Percentiles rank a stretch among this genome's conserved stretches.
Conservation (phyloP, 2,888 invertebrate genomes). For the Aspidapion aeneum region DNA sequence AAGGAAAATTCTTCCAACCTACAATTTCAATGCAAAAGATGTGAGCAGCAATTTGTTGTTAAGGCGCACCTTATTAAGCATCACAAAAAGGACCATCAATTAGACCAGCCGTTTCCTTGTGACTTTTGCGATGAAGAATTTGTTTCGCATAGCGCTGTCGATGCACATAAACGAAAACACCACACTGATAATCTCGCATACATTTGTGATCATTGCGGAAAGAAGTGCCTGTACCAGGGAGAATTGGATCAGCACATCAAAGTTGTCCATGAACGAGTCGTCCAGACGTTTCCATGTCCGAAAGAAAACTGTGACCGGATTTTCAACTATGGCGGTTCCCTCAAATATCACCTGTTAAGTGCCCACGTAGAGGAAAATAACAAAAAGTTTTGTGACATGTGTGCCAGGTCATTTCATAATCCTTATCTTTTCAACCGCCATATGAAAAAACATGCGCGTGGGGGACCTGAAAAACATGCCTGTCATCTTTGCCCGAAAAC, state of each 20-base stretch:
- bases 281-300: background rate
- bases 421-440: background rate
- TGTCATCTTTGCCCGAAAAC: constrained; percentile 27
- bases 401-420: background rate
- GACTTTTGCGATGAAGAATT: constrained; percentile 47
- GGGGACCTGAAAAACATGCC: constrained; percentile 21
- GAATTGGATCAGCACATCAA: constrained; percentile 54
- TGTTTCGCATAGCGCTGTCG: constrained; percentile 56
- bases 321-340: constrained; percentile 18
- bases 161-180: constrained; percentile 52
- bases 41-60: too few relatives aligned
- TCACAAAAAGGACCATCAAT: too few relatives aligned
- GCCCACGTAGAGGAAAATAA: background rate
- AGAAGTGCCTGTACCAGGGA: constrained; percentile 57
- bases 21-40: too few relatives aligned
- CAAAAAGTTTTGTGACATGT: background rate
- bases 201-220: constrained; percentile 57
- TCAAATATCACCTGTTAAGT: constrained; percentile 20
- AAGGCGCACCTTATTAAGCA: too few relatives aligned
- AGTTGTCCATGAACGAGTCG: constrained; percentile 6
- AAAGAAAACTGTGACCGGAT: constrained; percentile 21
- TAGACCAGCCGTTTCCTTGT: constrained; percentile 13
- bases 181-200: constrained; percentile 60
- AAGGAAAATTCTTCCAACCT: too few relatives aligned
- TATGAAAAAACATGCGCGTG: constrained; percentile 26